Base-by-base conservation (phyloP, 1,140 invertebrate genomes). In the Camponotus vicinus region DNA sequence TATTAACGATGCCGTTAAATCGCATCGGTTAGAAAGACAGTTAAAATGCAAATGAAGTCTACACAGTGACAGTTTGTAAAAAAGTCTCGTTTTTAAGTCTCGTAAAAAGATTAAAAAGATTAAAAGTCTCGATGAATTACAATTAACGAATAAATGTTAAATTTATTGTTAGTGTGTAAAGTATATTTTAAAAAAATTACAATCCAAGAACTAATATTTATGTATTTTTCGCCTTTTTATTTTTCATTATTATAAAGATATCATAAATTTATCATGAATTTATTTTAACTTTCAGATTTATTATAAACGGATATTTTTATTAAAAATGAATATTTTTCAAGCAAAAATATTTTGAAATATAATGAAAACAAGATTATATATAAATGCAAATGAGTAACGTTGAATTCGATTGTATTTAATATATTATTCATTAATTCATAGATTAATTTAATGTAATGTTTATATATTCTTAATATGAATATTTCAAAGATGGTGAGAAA, bases 1-100 rank as follows among this genome's bases (percentile, higher is more conserved):
- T 75, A 61, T 83, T 83, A 75, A 75, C 57, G 40, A 45, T 40
- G 69, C 55, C 18, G 69, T 73, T 73, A 61, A 61, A 21, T 18
- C 21, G 67, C 18, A 55, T 73, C 37, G 27, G 21, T 82, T 59
- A 37, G 18, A 21, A 73, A 61, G 52, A 73, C 66, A 70, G 45
- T 32, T 52, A 57, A 45, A 21, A 71, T 40, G 32, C 8, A 67
- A 79, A 79, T 71, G 49, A 32, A 27, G 8, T 32, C 32, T 13
- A 37, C 9, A 37, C 9, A 4, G 21, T 40, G 15, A n/a, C 76
- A 59, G 45, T 57, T 71, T n/a, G 49, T 34, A 27, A 80, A 13
- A 49, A 45, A 40, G 45, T 69, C 37, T 21, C 18, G 15, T 21
- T 27, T 21, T 27, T 27, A 27, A 27, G 27, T 27, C 27, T 27